These are phyloP conservation scores for Cephalopterus ornatus DNA, from an alignment of 2,113 vertebrate species.

Conservation along the genomic window DNA sequence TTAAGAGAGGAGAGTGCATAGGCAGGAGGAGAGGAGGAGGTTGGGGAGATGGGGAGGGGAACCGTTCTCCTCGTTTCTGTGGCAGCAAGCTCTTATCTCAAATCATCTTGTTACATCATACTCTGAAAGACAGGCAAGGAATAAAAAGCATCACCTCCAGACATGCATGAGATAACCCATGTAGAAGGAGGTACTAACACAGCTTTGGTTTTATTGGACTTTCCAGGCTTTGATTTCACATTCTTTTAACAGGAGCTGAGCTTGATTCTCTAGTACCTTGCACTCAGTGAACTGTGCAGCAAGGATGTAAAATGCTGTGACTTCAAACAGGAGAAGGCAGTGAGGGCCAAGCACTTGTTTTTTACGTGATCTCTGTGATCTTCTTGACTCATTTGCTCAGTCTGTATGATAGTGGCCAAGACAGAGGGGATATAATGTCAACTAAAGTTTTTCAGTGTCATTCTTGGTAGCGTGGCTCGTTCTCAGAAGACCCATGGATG, in stretches of 20 bases:
- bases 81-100: not conserved
- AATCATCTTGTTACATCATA: not conserved
- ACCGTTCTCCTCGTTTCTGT: not conserved
- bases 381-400: not conserved
- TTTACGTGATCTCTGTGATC: not conserved
- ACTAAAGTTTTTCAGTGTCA: not conserved
- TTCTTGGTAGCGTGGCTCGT: not conserved
- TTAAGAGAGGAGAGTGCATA: not conserved
- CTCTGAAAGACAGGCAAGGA: not conserved
- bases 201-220: slow-evolving; percentile 14
- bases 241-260: not conserved
- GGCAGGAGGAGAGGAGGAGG: not conserved
- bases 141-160: not conserved
- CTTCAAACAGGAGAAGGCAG: not conserved
- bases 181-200: not conserved
- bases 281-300: not conserved
- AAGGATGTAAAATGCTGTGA: not conserved
- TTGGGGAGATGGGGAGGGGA: not conserved
- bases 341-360: not conserved
- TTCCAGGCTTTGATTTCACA: slow-evolving; percentile 25
- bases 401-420: not conserved
- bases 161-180: not conserved
- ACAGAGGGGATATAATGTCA: not conserved
- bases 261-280: not conserved
- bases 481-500: not conserved